Evolutionary conservation across 2,888 invertebrate species (phyloP).

Genomic region (Notodonta dromedarius): DNA sequence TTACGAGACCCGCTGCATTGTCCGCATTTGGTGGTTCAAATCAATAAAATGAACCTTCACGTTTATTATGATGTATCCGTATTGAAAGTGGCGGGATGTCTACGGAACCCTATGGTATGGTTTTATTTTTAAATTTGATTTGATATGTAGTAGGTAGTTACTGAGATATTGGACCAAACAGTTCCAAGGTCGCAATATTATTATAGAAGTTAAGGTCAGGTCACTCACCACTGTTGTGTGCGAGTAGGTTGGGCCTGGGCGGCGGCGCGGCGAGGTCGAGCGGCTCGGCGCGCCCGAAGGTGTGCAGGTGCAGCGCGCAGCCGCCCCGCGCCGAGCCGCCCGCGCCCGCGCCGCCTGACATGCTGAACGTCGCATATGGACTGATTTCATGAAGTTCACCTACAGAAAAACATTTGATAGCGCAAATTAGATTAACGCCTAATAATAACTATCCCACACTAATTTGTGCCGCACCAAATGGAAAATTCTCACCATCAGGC

Average conservation of each 20-base stretch:
- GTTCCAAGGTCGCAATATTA: no score
- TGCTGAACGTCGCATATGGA: constrained; percentile 90
- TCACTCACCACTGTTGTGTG: constrained; percentile 49
- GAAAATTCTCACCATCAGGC: constrained; percentile 45
- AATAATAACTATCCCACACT: no score
- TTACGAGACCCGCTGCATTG: no score
- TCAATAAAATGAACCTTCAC: no score
- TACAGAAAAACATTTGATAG: constrained; percentile 12
- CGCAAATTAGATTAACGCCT: neutral
- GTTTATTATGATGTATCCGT: no score
- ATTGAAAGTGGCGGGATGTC: no score
- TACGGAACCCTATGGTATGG: no score
- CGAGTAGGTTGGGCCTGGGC: constrained; percentile 59
- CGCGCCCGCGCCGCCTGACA: constrained; percentile 78
- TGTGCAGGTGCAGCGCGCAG: constrained; percentile 63
- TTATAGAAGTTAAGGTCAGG: neutral
- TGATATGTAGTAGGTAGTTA: no score
- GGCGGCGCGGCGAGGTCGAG: constrained; percentile 60
- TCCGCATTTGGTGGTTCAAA: no score
- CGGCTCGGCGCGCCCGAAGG: constrained; percentile 57
- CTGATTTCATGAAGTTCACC: constrained; percentile 88
- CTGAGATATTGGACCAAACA: no score
- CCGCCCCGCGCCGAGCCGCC: constrained; percentile 58
- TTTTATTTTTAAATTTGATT: no score
- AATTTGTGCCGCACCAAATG: neutral